Percentiles rank a stretch among this genome's conserved stretches.
These are phyloP conservation scores for Omphaloscelis lunosa DNA, from an alignment of 2,888 invertebrate genomes.

Conservation along the genomic window DNA sequence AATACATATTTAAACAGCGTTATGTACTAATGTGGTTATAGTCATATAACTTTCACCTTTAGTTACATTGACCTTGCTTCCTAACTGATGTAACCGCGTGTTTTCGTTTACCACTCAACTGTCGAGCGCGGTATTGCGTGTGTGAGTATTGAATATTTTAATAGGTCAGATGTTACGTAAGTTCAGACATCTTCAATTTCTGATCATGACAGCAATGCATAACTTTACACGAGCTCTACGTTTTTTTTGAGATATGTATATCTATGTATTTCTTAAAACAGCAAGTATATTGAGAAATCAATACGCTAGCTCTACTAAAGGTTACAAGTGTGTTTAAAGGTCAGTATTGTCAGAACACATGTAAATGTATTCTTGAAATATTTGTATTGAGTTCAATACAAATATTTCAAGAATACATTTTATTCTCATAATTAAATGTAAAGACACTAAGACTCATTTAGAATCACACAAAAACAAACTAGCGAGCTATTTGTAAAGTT, in stretches of 20 bases:
- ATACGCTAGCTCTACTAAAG: neutral
- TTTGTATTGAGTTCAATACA: conserved; percentile 9
- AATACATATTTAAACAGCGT: neutral
- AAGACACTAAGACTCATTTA: conserved; percentile 11
- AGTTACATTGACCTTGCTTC: neutral
- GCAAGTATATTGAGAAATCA: neutral
- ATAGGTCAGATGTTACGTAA: conserved; percentile 5
- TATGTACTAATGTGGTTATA: neutral
- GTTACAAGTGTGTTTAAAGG: neutral
- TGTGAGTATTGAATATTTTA: conserved; percentile 2
- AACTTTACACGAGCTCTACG: too few species aligned
- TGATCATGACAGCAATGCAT: neutral
- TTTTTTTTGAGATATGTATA: neutral
- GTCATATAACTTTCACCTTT: neutral
- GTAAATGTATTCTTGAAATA: too few species aligned
- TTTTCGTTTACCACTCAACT: neutral
- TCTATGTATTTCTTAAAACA: neutral
- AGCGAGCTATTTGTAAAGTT: conserved; percentile 16
- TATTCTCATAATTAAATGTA: neutral
- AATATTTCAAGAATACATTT: conserved; percentile 18
- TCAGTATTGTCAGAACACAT: neutral
- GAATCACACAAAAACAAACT: conserved; percentile 36
- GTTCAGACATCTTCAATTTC: neutral
- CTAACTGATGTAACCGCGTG: neutral
- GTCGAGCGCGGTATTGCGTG: neutral